A percentile compares a stretch with the other conserved stretches of the same genome.
phyloP scores from a whole-genome alignment of 1,140 invertebrate species.

The Drosophila hydei region DNA sequence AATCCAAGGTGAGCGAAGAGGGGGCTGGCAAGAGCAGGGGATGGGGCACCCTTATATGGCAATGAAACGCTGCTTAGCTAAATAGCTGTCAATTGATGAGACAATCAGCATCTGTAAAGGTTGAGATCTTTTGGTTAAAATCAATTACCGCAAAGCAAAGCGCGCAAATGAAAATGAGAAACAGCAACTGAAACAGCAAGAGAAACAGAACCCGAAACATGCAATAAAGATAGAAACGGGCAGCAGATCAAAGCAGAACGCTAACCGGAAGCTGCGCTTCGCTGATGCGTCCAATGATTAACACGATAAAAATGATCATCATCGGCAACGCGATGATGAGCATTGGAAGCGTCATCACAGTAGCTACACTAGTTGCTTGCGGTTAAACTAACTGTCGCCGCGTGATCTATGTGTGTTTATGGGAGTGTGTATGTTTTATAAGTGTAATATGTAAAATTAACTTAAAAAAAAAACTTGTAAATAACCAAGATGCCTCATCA shows the following conservation, averaged over 20 bases:
- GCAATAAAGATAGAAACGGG: slow-evolving; percentile 45
- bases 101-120: slow-evolving; percentile 67
- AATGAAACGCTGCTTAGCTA: slow-evolving; percentile 32
- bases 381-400: slow-evolving; percentile 46
- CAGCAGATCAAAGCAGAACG: slow-evolving; percentile 40
- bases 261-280: slow-evolving; percentile 73
- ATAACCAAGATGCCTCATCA: slow-evolving; percentile 59
- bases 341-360: slow-evolving; percentile 42
- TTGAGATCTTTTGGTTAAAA: slow-evolving; percentile 67
- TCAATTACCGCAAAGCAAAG: slow-evolving; percentile 65
- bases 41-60: slow-evolving; percentile 32
- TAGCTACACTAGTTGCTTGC: slow-evolving; percentile 62
- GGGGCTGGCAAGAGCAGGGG: slow-evolving; percentile 4
- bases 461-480: slow-evolving; percentile 48
- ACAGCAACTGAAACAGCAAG: background rate
- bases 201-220: slow-evolving; percentile 14
- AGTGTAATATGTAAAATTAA: slow-evolving; percentile 14
- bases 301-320: slow-evolving; percentile 1
- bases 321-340: slow-evolving; percentile 14
- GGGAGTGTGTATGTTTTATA: slow-evolving; percentile 29
- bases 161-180: slow-evolving; percentile 13
- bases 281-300: slow-evolving; percentile 30
- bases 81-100: slow-evolving; percentile 53
- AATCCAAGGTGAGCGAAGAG: slow-evolving; percentile 48
- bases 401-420: slow-evolving; percentile 5